phyloP scores from a whole-genome alignment of 2,888 invertebrate species.

The Caenorhabditis sp. region DNA sequence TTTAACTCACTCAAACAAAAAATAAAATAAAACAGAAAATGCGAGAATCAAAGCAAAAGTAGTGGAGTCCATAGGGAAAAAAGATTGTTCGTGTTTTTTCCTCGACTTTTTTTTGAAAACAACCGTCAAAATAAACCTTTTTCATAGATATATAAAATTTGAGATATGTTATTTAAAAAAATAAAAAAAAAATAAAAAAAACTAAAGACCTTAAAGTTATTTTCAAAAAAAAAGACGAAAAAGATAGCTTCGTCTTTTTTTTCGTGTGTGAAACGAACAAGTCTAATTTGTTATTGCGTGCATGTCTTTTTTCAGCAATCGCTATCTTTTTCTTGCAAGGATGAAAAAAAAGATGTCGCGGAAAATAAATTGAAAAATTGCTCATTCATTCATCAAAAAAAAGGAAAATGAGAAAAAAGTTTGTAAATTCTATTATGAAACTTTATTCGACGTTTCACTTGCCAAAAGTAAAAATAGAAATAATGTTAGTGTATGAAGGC shows the following conservation, averaged over 20 bases:
- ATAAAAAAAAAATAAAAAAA: no score
- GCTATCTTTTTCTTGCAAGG: background rate
- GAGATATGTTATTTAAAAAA: no score
- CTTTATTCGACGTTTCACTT: no score
- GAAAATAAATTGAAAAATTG: slow-evolving; percentile 1
- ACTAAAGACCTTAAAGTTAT: no score
- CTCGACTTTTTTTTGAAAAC: background rate
- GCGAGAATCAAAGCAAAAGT: background rate
- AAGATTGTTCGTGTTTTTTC: background rate
- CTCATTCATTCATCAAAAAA: background rate
- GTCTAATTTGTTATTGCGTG: slow-evolving; percentile 41
- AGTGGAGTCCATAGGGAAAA: background rate
- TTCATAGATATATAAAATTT: no score
- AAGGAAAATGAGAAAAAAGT: background rate
- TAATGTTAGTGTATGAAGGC: no score
- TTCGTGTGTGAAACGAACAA: background rate
- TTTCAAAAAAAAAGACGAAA: slow-evolving; percentile 10
- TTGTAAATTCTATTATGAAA: background rate
- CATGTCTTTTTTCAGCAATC: slow-evolving; percentile 14
- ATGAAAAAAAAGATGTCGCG: background rate
- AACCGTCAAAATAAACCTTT: background rate
- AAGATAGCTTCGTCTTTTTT: background rate
- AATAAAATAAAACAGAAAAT: background rate
- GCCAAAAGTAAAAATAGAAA: no score
- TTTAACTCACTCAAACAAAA: background rate